Base-by-base conservation (phyloP, 2,113 vertebrate genomes). In the Phylloscopus trochiloides region DNA sequence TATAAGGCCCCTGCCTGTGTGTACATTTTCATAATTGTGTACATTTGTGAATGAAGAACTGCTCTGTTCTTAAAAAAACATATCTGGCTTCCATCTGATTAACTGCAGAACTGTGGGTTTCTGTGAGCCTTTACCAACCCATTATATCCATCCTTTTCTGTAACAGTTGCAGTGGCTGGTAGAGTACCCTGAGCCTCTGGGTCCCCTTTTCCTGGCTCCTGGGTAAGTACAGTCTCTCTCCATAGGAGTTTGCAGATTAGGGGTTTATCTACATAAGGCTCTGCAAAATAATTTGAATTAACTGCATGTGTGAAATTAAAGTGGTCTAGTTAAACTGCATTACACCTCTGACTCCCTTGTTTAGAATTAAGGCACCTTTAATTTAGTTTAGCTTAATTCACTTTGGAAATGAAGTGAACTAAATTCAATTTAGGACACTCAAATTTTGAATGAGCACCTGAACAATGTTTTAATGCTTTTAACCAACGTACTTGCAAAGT, bases 311-410 rank as follows among this genome's bases (percentile, higher is more conserved):
- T 80, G 75, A 86, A 86, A 97, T 92, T 73, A 29, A 92, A 92
- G 54, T 50, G n/a, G 67, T 88, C 82, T 86, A n/a, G 71, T 90
- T 96, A 92, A 96, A 96, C 88, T 86, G 62, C 43, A 82, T 95
- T 94, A 75, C 70, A 82, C 52, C 74, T 95, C 78, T 93, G 94
- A 86, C 88, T 91, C 85, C 62, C 75, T 88, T 86, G 85, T 90
- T 95, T 94, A 73, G 88, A 95, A 86, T 90, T 88, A 95, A 94
- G 66, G 78, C 85, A 80, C 62, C 88, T 96, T 96, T 95, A 94
- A 94, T 96, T 93, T 95, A 92, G 92, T 95, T 90, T 86, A 90
- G 54, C 59, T 94, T 92, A 92, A 94, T 96, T 97, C 96, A 94
- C 78, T 96, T 96, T 63, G 75, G 90, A 95, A 96, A 97, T 93